Base-by-base conservation (phyloP, 2,888 invertebrate genomes). In the Pachliopta kotzebuea region DNA sequence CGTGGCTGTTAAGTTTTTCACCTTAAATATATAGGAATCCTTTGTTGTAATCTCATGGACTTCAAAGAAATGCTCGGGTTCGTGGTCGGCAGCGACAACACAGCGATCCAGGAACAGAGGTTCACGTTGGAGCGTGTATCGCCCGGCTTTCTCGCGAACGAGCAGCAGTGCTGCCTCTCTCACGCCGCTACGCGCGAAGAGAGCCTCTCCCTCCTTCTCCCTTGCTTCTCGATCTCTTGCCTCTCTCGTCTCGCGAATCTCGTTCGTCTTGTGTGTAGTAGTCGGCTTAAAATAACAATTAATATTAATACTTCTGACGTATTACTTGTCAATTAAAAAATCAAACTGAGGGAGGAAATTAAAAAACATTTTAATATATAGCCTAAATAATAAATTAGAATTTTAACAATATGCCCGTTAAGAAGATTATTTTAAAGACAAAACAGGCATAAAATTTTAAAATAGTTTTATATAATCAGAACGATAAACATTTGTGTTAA, bases 11-110 rank as follows among this genome's bases (percentile, higher is more conserved):
- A 26, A 26, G 4, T 26, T 26, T 26, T 6, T 26, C 26, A 26
- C 98, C 95, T 98, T 98, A 89, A 98, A 97, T 86, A 98, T 96
- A 88, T 96, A 97, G 65, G 98, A 96, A 85, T 98, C 98, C 90
- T 97, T 98, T 67, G 97, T 96, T 71, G 96, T 95, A 71, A 97
- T 94, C 90, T 98, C 98, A 88, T 98, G 97, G 71, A 98, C 95
- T 93, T 98, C 98, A 84, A 98, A 98, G 86, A 97, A 97, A 84
- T 98, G 98, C 81, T 97, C 97, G 83, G 96, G 95, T 75, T 98
- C 98, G 66, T 96, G 95, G 84, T 98, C 98, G 61, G 96, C 96
- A 62, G 96, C 96, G 65, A 98, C 96, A 70, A 98, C 96, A 87
- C 98, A 98, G 76, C 97, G 94, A 84, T 98, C 97, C 78, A 98